Evolutionary conservation across 2,797 vertebrate genomes (phyloP).

Genomic region (Ciconia nigra): DNA sequence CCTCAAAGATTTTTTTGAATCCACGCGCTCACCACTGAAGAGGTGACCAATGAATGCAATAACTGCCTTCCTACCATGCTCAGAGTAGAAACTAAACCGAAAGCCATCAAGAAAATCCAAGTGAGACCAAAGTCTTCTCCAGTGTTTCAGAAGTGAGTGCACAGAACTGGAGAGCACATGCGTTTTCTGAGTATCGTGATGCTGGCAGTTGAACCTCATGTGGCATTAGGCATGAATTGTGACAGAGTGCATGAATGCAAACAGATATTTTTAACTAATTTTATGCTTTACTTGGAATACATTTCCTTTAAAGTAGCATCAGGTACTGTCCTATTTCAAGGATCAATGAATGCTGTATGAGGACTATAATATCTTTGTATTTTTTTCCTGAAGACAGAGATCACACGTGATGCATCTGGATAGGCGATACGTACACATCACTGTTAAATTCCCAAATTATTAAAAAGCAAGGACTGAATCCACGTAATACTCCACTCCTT

Average conservation of each 20-base stretch:
- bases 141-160: not conserved
- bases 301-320: not conserved
- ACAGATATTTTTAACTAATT: not conserved
- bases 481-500: not conserved
- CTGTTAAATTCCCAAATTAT: not conserved
- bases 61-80: not conserved
- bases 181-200: not conserved
- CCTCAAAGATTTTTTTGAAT: not conserved
- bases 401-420: not conserved
- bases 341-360: not conserved
- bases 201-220: not conserved
- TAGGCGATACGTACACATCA: not conserved
- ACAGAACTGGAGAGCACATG: not conserved
- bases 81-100: not conserved
- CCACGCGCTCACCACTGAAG: fast-evolving
- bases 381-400: not conserved
- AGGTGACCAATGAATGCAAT: not conserved
- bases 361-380: not conserved
- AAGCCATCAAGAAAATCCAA: not conserved
- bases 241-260: not conserved
- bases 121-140: not conserved
- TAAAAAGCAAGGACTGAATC: not conserved
- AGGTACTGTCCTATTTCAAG: not conserved
- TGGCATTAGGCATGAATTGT: not conserved
- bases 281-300: not conserved